A percentile compares a stretch with the other conserved stretches of the same genome.
Conservation (phyloP, 1,140 invertebrate species). For the Phymastichus coffea region DNA sequence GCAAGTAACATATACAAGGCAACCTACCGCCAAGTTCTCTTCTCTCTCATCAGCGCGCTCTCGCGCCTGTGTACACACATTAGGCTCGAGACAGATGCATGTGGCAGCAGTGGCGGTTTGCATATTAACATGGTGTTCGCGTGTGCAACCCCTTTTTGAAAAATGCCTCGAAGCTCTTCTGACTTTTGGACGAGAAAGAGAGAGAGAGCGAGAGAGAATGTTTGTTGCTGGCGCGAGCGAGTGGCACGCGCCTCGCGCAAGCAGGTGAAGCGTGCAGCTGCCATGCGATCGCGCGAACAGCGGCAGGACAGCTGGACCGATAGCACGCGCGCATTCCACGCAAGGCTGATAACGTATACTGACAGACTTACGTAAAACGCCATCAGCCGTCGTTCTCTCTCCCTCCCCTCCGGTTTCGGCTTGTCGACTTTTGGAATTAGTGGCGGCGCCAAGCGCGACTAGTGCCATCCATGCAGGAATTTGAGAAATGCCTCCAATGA, state of each 20-base stretch:
- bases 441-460: conserved; percentile 1
- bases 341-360: conserved; percentile 28
- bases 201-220: not conserved
- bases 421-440: not conserved
- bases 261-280: conserved; percentile 42
- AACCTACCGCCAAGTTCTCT: too few species aligned
- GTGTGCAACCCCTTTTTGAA: not conserved
- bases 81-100: not conserved
- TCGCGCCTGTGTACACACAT: not conserved
- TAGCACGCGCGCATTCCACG: conserved; percentile 24
- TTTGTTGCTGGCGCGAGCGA: not conserved
- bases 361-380: too few species aligned
- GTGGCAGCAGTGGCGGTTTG: not conserved
- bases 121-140: not conserved
- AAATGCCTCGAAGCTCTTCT: too few species aligned
- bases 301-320: conserved; percentile 40
- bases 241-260: conserved; percentile 2
- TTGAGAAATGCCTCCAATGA: not conserved
- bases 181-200: not conserved
- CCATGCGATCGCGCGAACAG: not conserved
- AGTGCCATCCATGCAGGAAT: not conserved
- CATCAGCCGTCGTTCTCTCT: too few species aligned
- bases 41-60: too few species aligned
- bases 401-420: not conserved
- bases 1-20: too few species aligned